A percentile compares a stretch with the other conserved stretches of the same genome.
phyloP scores from a whole-genome alignment of 2,888 invertebrate species.

The Schizaphis graminum region DNA sequence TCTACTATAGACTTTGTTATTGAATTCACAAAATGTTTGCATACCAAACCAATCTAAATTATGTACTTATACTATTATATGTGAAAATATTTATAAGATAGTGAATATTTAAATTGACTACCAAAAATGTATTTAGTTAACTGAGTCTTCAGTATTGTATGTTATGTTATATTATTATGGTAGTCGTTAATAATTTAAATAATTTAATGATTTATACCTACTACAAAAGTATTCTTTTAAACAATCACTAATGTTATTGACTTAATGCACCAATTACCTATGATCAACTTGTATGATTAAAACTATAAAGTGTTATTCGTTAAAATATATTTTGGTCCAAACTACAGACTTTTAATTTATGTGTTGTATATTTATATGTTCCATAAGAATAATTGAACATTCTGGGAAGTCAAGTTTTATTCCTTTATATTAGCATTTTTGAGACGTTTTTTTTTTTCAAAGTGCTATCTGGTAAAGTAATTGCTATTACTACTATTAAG shows the following conservation, averaged over 20 bases:
- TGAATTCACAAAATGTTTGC: conserved; percentile 25
- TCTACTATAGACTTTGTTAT: conserved; percentile 46
- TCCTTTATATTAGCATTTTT: not conserved
- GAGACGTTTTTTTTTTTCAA: not conserved
- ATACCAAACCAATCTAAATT: conserved; percentile 35
- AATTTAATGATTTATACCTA: conserved; percentile 35
- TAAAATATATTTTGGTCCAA: conserved; percentile 55
- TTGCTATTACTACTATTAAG: too few species aligned
- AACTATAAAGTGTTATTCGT: conserved; percentile 56
- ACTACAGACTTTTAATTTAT: conserved; percentile 8
- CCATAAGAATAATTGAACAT: not conserved
- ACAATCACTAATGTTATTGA: conserved; percentile 59
- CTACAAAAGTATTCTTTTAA: conserved; percentile 48
- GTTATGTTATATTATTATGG: conserved; percentile 54
- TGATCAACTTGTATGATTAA: conserved; percentile 48
- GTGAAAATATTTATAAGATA: conserved; percentile 48
- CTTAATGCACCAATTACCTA: conserved; percentile 58
- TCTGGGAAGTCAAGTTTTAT: not conserved
- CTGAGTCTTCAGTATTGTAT: conserved; percentile 52
- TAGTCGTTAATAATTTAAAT: conserved; percentile 35
- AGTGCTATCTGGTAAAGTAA: not conserved
- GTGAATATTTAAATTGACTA: conserved; percentile 44
- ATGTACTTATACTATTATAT: conserved; percentile 44
- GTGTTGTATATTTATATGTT: not conserved
- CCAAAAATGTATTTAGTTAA: conserved; percentile 58